Evolutionary conservation across 2,113 vertebrate genomes (phyloP).

Genomic region (Enhydra lutris): DNA sequence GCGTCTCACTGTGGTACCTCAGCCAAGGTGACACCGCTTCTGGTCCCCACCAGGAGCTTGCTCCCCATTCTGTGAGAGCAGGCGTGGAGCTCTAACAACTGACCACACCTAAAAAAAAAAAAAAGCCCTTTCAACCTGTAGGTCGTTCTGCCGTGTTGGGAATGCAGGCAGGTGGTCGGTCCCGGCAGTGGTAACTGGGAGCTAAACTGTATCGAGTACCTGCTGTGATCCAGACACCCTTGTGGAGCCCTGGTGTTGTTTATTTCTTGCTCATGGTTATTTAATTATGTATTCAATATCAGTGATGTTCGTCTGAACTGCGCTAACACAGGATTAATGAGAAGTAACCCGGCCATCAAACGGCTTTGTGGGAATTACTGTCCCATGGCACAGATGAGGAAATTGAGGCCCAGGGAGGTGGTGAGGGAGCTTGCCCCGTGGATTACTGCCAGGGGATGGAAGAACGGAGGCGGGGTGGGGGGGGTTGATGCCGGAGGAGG

Average conservation of each 20-base stretch:
- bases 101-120: not conserved
- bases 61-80: not conserved
- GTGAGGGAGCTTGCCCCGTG: accelerated
- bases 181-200: not conserved
- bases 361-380: not conserved
- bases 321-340: not conserved
- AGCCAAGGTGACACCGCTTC: not conserved
- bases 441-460: accelerated
- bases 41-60: not conserved
- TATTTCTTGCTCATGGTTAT: not conserved
- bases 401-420: not conserved
- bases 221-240: accelerated
- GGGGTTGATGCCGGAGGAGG: not conserved
- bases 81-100: not conserved
- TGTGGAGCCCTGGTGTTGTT: not conserved
- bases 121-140: not conserved
- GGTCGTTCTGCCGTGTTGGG: accelerated
- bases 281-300: not conserved
- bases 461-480: not conserved
- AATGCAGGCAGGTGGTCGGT: too few relatives aligned
- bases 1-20: not conserved
- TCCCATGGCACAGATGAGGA: not conserved
- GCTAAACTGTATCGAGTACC: accelerated
- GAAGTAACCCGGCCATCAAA: not conserved
- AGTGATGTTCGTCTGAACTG: not conserved